Conservation (phyloP, 2,888 invertebrate species). For the Rhimphoctona megacephalus region DNA sequence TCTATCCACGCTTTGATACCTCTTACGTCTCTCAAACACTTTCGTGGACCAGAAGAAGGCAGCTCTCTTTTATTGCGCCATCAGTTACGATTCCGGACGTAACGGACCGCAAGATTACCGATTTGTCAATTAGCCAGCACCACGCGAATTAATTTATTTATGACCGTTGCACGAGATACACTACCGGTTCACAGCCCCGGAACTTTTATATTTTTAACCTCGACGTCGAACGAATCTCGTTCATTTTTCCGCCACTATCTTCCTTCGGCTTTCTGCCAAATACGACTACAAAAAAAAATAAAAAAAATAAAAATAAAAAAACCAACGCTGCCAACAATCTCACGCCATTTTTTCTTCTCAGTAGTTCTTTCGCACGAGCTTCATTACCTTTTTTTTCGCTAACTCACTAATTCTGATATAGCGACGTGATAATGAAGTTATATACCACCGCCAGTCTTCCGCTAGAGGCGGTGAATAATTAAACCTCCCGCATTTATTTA, state of each 20-base stretch:
- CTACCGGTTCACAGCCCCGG: not conserved
- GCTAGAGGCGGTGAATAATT: constrained; percentile 63
- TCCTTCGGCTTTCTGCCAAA: constrained; percentile 36
- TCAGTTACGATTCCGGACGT: constrained; percentile 76
- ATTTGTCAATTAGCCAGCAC: constrained; percentile 80
- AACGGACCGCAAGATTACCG: constrained; percentile 77
- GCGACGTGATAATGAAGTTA: constrained; percentile 59
- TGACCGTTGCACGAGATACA: constrained; percentile 63
- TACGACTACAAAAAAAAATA: not conserved
- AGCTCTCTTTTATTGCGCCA: constrained; percentile 77
- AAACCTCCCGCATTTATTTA: constrained; percentile 30
- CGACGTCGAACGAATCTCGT: constrained; percentile 34
- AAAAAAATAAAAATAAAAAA: not conserved
- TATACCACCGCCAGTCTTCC: constrained; percentile 28
- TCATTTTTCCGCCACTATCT: constrained; percentile 22
- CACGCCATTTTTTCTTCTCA: not conserved
- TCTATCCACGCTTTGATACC: constrained; percentile 31
- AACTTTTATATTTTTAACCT: constrained; percentile 66
- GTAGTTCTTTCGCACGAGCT: constrained; percentile 21
- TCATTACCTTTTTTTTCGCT: constrained; percentile 30
- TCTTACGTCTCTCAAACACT: constrained; percentile 52
- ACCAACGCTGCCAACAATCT: constrained; percentile 3
- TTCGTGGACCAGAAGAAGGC: constrained; percentile 55
- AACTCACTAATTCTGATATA: constrained; percentile 62
- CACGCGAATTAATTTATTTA: constrained; percentile 79